These are phyloP conservation scores for Colius striatus DNA, from an alignment of 2,113 vertebrate genomes.

Conservation along the genomic window DNA sequence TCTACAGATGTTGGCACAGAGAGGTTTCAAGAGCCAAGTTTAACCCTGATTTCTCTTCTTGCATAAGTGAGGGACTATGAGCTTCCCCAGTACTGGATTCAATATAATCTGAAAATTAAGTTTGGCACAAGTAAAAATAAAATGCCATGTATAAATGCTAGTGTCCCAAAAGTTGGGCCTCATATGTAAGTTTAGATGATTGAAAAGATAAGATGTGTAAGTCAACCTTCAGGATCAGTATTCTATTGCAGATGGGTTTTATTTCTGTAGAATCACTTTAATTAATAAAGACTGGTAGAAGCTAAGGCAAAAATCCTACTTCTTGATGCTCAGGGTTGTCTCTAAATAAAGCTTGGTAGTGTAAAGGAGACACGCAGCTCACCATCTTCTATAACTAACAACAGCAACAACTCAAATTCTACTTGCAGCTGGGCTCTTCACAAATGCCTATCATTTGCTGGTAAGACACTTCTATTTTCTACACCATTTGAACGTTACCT, in stretches of 20 bases:
- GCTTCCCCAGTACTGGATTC: neutral
- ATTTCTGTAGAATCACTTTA: neutral
- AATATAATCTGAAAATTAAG: neutral
- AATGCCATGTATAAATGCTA: neutral
- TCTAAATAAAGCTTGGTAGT: neutral
- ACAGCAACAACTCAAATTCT: neutral
- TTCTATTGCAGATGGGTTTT: neutral
- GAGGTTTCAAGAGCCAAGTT: neutral
- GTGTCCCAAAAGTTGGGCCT: neutral
- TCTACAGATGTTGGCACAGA: neutral
- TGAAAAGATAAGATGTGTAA: neutral
- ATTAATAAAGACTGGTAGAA: neutral
- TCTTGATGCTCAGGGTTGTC: neutral
- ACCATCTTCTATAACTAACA: neutral
- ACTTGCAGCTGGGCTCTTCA: neutral
- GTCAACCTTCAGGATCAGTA: neutral
- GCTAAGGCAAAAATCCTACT: neutral
- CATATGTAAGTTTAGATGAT: neutral
- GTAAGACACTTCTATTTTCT: neutral
- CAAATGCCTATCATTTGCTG: neutral
- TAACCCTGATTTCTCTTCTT: neutral
- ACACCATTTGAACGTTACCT: neutral
- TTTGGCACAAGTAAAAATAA: neutral
- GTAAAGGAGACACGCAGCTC: neutral
- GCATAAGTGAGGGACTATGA: neutral